Evolutionary conservation across 2,797 vertebrate genomes (phyloP).

Genomic region (Melanotaenia trifasciata): DNA sequence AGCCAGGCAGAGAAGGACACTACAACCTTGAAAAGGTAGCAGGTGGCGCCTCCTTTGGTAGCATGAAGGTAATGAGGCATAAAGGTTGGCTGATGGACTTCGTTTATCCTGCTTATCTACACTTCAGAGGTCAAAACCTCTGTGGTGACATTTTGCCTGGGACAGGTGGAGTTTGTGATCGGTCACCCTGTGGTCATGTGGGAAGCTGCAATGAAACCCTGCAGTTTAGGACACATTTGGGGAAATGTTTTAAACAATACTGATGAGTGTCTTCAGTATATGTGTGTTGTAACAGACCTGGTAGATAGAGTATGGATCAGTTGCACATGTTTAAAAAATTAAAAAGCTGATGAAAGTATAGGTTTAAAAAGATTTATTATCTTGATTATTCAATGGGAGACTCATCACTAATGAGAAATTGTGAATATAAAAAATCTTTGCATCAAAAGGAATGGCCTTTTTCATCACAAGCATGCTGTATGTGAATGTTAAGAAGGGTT

Average conservation of each 20-base stretch:
- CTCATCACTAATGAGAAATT: too few relatives aligned
- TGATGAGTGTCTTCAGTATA: conserved; percentile 1
- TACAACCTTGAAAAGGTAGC: conserved; percentile 69
- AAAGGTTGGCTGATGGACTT: conserved; percentile 54
- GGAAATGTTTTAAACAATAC: not conserved
- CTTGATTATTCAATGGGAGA: conserved; percentile 5
- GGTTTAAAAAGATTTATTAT: not conserved
- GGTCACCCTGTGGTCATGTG: conserved; percentile 5
- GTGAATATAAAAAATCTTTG: too few relatives aligned
- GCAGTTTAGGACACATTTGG: conserved; percentile 2
- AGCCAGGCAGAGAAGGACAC: conserved; percentile 51
- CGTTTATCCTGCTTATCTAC: conserved; percentile 58
- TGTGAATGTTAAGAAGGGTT: not conserved
- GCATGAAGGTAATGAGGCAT: conserved; percentile 63
- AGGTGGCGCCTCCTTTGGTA: conserved; percentile 71
- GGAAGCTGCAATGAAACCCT: not conserved
- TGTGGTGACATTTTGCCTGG: conserved; percentile 35
- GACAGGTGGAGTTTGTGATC: conserved; percentile 40
- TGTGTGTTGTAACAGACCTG: conserved; percentile 14
- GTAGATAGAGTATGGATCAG: not conserved
- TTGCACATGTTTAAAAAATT: conserved; percentile 9
- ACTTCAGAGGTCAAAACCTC: conserved; percentile 50
- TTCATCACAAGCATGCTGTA: not conserved
- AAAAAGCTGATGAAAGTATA: conserved; percentile 6
- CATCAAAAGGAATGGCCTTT: not conserved